Base-by-base conservation (phyloP, 2,113 vertebrate species). In the Pterophyllum scalare region DNA sequence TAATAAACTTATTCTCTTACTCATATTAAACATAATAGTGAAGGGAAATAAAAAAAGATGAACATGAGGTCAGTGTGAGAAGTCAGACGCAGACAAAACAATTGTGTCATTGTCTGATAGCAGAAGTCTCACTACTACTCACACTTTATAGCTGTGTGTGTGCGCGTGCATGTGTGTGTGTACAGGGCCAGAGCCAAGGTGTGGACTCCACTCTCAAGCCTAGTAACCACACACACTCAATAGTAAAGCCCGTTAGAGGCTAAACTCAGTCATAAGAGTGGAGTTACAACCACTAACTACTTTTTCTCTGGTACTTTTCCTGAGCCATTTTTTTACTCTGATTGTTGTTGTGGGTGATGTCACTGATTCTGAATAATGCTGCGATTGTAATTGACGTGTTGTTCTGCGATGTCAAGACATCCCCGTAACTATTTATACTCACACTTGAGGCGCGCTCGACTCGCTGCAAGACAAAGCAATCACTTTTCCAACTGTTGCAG, bases 61-160 rank as follows among this genome's bases (percentile, higher is more conserved):
- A 56, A 70, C 22, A 10, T 74, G 56, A 81, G 56, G 26, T 78
- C 19, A 33, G 38, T 83, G 24, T 35, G 0, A 12, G 52, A 38
- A 57, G 31, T 54, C 67, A n/a, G n/a, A 35, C 24, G n/a, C 59
- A 62, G 49, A 83, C 82, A 75, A 89, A 91, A 90, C 65, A 90
- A 67, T 72, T 19, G 64, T 17, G 20, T 65, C 75, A 67, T n/a
- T 35, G 52, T 77, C 76, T 81, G 80, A 84, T 79, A 81, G 78
- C 33, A 75, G 72, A 28, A n/a, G 65, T 38, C 78, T 59, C 12
- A 33, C 43, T 75, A 76, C 59, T 75, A 77, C 56, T 65, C 64
- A 59, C 77, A 78, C 67, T 60, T 83, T 58, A 54, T 49, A 11
- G 20, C 62, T 75, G 56, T 70, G 20, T 52, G 8, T 75, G 14